These are phyloP conservation scores for Columba guinea DNA, from an alignment of 2,797 vertebrate genomes.

Conservation along the genomic window DNA sequence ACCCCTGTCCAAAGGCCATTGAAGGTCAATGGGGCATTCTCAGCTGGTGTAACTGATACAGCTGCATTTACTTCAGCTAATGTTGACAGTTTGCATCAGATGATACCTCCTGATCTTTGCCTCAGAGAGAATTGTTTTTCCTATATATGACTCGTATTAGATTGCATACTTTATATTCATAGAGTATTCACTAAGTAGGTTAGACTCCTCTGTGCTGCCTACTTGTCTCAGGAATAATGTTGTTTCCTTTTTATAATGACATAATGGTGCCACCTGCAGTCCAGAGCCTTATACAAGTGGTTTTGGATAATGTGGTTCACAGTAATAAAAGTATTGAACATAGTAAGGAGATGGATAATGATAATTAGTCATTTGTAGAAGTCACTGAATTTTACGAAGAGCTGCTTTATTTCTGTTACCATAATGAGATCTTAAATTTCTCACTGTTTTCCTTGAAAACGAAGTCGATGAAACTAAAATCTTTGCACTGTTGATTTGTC, in stretches of 20 bases:
- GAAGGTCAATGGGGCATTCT: neutral
- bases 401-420: neutral
- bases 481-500: neutral
- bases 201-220: neutral
- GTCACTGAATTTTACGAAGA: neutral
- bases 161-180: constrained; percentile 5
- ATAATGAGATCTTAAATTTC: neutral
- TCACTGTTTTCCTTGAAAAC: neutral
- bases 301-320: neutral
- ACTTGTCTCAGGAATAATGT: neutral
- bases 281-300: neutral
- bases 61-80: neutral
- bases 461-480: neutral
- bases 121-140: constrained; percentile 1
- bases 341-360: neutral
- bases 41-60: neutral
- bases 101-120: neutral
- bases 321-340: neutral
- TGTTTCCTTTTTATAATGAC: constrained; percentile 36
- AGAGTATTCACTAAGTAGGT: neutral
- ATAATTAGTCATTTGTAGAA: neutral
- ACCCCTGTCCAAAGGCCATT: neutral
- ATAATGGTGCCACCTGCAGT: constrained; percentile 49
- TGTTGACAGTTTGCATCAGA: neutral
- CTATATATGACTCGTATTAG: neutral